Evolutionary conservation across 2,113 vertebrate genomes (phyloP).

Genomic region (Elephantulus edwardii): DNA sequence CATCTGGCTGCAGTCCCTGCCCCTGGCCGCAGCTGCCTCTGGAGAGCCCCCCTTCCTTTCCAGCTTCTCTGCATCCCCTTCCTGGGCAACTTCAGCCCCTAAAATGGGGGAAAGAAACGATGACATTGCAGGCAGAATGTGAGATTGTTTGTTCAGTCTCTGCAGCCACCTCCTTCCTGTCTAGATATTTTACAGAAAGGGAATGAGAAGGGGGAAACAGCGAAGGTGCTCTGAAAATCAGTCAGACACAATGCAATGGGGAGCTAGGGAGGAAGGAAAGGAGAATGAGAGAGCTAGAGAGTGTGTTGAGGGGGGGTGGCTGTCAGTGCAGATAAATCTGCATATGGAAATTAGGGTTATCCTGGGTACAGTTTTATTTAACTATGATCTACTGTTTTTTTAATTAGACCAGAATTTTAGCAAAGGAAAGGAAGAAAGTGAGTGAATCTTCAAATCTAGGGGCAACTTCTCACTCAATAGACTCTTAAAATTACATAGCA

Average conservation of each 20-base stretch:
- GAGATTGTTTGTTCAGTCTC: constrained; percentile 77
- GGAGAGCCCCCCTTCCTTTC: constrained; percentile 79
- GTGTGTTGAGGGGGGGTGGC: constrained; percentile 82
- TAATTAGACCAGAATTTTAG: constrained; percentile 86
- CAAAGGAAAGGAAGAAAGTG: constrained; percentile 75
- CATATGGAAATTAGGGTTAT: constrained; percentile 98
- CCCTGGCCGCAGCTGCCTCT: constrained; percentile 82
- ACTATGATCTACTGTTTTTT: constrained; percentile 87
- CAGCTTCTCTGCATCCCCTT: constrained; percentile 80
- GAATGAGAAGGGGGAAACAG: constrained; percentile 79
- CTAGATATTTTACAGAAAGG: constrained; percentile 81
- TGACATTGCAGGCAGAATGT: constrained; percentile 80
- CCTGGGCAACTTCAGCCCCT: constrained; percentile 84
- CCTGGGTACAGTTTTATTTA: constrained; percentile 92
- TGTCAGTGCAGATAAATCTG: constrained; percentile 95
- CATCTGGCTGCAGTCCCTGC: constrained; percentile 83
- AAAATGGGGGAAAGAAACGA: constrained; percentile 68
- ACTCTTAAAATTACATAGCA: constrained; percentile 60
- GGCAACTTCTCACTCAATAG: constrained; percentile 77
- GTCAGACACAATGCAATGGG: constrained; percentile 92
- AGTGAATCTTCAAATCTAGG: constrained; percentile 75
- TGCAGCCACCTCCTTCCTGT: constrained; percentile 84
- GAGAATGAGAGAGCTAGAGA: constrained; percentile 79
- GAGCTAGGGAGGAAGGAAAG: constrained; percentile 82
- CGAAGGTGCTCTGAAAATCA: constrained; percentile 88